phyloP scores from a whole-genome alignment of 2,797 vertebrate species.

The Takifugu rubripes region DNA sequence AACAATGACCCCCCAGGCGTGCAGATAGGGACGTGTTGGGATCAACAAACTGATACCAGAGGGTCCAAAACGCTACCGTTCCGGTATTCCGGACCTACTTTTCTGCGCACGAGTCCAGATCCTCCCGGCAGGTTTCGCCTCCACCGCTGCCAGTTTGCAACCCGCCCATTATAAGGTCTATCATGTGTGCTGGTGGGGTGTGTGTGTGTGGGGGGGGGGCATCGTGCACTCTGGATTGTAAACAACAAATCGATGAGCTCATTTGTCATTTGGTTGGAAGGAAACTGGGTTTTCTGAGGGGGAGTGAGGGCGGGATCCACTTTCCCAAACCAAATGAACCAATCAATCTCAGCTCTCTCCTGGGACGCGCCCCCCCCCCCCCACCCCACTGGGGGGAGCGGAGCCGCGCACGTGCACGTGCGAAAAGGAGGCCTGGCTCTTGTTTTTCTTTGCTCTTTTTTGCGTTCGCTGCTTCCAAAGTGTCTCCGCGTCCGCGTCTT shows the following conservation, averaged over 20 bases:
- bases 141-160: slow-evolving; percentile 45
- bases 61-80: neutral
- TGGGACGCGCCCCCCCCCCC: slow-evolving; percentile 41
- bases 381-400: too few species aligned
- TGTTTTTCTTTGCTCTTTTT: slow-evolving; percentile 45
- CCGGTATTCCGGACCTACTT: neutral
- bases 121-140: neutral
- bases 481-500: slow-evolving; percentile 28
- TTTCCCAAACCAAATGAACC: slow-evolving; percentile 78
- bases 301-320: slow-evolving; percentile 64
- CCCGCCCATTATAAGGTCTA: slow-evolving; percentile 67
- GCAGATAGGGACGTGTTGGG: too few species aligned
- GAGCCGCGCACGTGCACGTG: slow-evolving; percentile 5
- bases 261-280: slow-evolving; percentile 77
- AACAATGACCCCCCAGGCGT: slow-evolving; percentile 43
- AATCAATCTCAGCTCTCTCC: slow-evolving; percentile 71
- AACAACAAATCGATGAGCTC: slow-evolving; percentile 79
- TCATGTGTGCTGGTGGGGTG: slow-evolving; percentile 47
- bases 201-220: slow-evolving; percentile 28
- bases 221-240: slow-evolving; percentile 56
- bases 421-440: slow-evolving; percentile 15
- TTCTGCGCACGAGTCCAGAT: neutral
- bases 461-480: slow-evolving; percentile 31
- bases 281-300: slow-evolving; percentile 70
- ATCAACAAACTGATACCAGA: too few species aligned